A percentile compares a stretch with the other conserved stretches of the same genome.
Conservation (phyloP, 2,797 vertebrate species). For the Microcaecilia unicolor region DNA sequence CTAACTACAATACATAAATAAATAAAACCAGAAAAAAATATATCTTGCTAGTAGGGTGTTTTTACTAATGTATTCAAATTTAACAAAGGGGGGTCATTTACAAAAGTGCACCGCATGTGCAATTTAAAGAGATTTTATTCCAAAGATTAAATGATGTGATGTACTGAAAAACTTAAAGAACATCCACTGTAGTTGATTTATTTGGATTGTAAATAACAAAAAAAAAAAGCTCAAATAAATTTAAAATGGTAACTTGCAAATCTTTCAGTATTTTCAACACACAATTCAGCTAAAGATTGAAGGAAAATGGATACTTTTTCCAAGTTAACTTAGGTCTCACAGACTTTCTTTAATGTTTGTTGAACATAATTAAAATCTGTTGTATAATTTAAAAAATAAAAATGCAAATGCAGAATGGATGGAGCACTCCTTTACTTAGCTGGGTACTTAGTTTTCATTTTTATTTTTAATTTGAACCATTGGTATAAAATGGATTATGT, state of each 20-base stretch:
- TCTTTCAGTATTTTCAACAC: constrained; percentile 39
- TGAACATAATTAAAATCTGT: constrained; percentile 18
- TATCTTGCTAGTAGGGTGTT: no score
- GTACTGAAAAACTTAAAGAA: no score
- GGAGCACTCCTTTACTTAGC: constrained; percentile 6
- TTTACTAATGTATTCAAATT: constrained; percentile 36
- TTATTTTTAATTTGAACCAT: accelerated
- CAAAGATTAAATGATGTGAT: no score
- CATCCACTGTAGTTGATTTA: no score
- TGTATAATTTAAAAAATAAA: constrained; percentile 13
- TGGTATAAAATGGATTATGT: constrained; percentile 5
- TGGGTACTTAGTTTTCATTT: background rate
- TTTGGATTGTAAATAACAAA: background rate
- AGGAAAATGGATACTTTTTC: constrained; percentile 38
- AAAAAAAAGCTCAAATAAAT: constrained; percentile 4
- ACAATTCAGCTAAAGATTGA: background rate
- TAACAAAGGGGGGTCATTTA: no score
- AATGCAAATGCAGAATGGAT: constrained; percentile 10
- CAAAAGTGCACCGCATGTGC: background rate
- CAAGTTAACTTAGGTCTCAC: constrained; percentile 28
- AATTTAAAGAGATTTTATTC: constrained; percentile 21
- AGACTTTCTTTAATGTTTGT: constrained; percentile 6
- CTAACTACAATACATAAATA: no score
- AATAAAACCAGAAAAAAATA: no score
- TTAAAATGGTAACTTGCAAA: constrained; percentile 49